Conservation (phyloP, 2,888 invertebrate genomes). For the Rhimphoctona megacephalus region DNA sequence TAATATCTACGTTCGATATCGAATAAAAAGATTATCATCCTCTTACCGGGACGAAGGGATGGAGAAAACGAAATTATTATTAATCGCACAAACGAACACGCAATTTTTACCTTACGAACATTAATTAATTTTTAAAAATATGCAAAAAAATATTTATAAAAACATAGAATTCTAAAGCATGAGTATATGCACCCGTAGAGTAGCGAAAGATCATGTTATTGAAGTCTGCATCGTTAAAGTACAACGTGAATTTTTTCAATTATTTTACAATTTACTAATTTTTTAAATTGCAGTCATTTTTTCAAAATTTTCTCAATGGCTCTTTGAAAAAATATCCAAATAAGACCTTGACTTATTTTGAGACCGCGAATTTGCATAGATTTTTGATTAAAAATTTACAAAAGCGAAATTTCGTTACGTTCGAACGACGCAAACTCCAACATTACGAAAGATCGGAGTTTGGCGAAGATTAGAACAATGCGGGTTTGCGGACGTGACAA, state of each 20-base stretch:
- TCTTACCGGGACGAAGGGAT: constrained; percentile 6
- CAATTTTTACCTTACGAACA: constrained; percentile 35
- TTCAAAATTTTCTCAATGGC: too few species aligned
- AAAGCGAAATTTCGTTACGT: not conserved
- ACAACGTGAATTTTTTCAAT: not conserved
- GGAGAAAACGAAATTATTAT: constrained; percentile 8
- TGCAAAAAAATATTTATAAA: not conserved
- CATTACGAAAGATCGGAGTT: not conserved
- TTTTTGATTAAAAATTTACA: not conserved
- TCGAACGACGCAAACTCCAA: not conserved
- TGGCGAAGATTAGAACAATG: not conserved
- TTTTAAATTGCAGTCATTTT: not conserved
- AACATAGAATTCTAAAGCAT: constrained; percentile 6
- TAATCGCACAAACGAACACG: constrained; percentile 33
- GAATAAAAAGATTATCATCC: constrained; percentile 38
- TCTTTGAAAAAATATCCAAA: not conserved
- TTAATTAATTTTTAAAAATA: constrained; percentile 14
- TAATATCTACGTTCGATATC: constrained; percentile 46
- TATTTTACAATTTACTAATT: not conserved
- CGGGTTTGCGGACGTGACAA: not conserved
- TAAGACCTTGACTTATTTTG: not conserved
- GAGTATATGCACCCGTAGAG: constrained; percentile 27
- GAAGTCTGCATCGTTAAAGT: not conserved
- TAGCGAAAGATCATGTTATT: not conserved
- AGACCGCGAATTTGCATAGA: not conserved